These are phyloP conservation scores for zebrafish (Danio rerio) DNA, from an alignment of 2,113 vertebrate genomes.

Conservation along the genomic window DNA sequence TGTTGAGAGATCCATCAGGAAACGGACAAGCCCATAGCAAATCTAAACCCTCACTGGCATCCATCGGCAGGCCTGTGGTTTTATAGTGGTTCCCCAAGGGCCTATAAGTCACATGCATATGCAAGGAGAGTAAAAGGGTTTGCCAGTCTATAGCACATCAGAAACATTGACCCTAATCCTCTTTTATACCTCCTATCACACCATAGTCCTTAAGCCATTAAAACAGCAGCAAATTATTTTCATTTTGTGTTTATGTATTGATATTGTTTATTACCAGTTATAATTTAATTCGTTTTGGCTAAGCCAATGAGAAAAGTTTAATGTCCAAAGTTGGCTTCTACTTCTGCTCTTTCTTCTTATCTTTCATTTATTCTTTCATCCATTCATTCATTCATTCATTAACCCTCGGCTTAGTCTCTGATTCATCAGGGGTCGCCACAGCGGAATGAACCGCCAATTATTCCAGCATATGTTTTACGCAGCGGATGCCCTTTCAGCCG, in stretches of 20 bases:
- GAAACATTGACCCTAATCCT: neutral
- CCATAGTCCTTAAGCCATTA: neutral
- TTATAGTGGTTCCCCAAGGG: conserved; percentile 68
- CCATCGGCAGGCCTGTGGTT: conserved; percentile 60
- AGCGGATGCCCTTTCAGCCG: no score
- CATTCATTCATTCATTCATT: no score
- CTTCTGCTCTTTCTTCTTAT: no score
- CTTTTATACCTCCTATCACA: conserved; percentile 19
- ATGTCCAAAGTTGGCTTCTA: no score
- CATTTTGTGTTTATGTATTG: conserved; percentile 42
- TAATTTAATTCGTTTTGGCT: conserved; percentile 47
- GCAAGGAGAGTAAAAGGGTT: conserved; percentile 65
- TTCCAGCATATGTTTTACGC: no score
- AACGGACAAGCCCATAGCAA: conserved; percentile 71
- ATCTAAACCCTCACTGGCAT: conserved; percentile 63
- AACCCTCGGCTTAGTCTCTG: no score
- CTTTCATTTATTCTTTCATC: no score
- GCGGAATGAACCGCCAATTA: no score
- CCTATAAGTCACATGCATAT: conserved; percentile 76
- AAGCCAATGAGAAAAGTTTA: conserved; percentile 19
- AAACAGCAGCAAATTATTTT: neutral
- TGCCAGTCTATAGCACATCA: no score
- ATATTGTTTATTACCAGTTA: neutral
- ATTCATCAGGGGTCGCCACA: no score
- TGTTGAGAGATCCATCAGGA: conserved; percentile 79